Evolutionary conservation across 2,888 invertebrate species (phyloP).

Genomic region (Ecliptopera silaceata): DNA sequence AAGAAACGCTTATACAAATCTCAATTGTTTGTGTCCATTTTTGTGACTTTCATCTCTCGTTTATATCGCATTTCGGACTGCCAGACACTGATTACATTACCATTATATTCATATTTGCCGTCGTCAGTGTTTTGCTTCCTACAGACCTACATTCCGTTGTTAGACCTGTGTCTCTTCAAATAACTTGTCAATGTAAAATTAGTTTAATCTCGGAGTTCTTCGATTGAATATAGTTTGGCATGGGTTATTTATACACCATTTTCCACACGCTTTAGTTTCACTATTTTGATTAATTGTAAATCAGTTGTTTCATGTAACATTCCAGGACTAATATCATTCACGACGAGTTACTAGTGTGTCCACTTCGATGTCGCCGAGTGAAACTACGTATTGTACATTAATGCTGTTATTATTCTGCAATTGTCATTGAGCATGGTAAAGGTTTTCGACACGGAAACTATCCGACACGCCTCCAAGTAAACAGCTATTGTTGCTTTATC

Average conservation of each 20-base stretch:
- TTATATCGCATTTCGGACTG: constrained; percentile 29
- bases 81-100: constrained; percentile 41
- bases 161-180: constrained; percentile 3
- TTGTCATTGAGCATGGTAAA: constrained; percentile 28
- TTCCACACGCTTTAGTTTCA: neutral
- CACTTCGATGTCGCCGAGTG: neutral
- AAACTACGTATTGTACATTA: neutral
- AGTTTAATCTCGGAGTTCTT: neutral
- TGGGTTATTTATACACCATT: neutral
- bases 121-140: constrained; percentile 34
- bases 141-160: constrained; percentile 20
- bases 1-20: constrained; percentile 1
- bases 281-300: neutral
- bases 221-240: neutral
- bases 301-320: neutral
- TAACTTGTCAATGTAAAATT: neutral
- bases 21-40: constrained; percentile 20
- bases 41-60: constrained; percentile 28
- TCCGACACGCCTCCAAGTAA: constrained; percentile 22
- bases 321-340: neutral
- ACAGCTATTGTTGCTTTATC: constrained; percentile 28
- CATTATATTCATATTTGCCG: constrained; percentile 50
- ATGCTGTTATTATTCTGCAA: constrained; percentile 18
- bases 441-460: constrained; percentile 27
- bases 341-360: neutral